Evolutionary conservation across 53 echinoderm and acorn worm species (phyloP), one percentile per base, ranked within the genome.

Genomic region (Paelopatides confundens): DNA sequence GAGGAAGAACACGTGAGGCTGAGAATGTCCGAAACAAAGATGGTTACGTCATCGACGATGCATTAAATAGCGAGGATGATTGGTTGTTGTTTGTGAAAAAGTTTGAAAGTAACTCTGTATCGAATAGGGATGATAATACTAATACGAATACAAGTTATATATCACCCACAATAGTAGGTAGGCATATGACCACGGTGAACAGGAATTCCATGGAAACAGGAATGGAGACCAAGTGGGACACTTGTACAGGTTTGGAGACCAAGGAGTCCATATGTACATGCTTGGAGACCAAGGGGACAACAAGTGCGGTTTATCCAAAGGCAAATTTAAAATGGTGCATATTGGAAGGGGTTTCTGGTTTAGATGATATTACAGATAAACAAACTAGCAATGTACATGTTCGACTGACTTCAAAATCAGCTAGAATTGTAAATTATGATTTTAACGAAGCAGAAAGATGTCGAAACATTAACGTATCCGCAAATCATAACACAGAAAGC

Each of bases 371-470:
- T n/a, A n/a, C n/a, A n/a, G n/a, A n/a, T n/a, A n/a, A n/a, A n/a
- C n/a, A n/a, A n/a, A n/a, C n/a, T n/a, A n/a, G n/a, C n/a, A n/a
- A n/a, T n/a, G n/a, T n/a, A n/a, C n/a, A n/a, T n/a, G n/a, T n/a
- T n/a, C n/a, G n/a, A n/a, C n/a, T 7, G 30, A 35, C 35, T 32
- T 31, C 68, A 68, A 7, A 13, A 40, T 27, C 74, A 10, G 40
- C 74, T 24, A 74, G 46, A 24, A 74, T 74, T 24, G 46, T 74
- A 4, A 74, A 74, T 13, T 74, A 74, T 36, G 74, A 74, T 40
- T 74, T 74, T 40, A 8, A 46, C 39, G 47, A 39, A 26, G 46
- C 46, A 15, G 74, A 46, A 36, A 23, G 28, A 40, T 74, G 58
- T 18, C 21, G 58, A 58, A 58, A 23, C 24, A 58, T 15, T 4